These are phyloP conservation scores for Verasper variegatus DNA, from an alignment of 2,113 vertebrate species.

Conservation along the genomic window DNA sequence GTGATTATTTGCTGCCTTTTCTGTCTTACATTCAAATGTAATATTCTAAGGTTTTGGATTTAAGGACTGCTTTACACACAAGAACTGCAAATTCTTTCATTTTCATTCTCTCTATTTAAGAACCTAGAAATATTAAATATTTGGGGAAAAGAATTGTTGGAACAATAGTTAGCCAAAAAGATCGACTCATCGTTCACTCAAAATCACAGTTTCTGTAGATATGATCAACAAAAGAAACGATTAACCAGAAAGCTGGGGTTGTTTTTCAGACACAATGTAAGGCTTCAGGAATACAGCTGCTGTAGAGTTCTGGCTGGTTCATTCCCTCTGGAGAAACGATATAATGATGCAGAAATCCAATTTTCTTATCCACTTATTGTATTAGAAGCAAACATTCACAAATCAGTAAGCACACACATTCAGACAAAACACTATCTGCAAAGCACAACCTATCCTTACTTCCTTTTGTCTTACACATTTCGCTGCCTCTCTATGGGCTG, in stretches of 20 bases:
- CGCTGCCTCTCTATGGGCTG: slow-evolving; percentile 45
- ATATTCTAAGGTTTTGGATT: no score
- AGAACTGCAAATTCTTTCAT: not conserved
- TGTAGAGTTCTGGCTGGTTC: slow-evolving; percentile 8
- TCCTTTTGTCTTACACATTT: slow-evolving; percentile 67
- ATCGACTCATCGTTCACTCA: not conserved
- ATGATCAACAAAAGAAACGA: not conserved
- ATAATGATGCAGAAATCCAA: slow-evolving; percentile 53
- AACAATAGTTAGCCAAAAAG: not conserved
- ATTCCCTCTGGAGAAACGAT: slow-evolving; percentile 14
- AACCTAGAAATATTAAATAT: not conserved
- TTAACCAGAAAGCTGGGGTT: not conserved
- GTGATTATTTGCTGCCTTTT: no score
- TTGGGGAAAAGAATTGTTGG: no score
- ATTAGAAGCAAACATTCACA: slow-evolving; percentile 53
- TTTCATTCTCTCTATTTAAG: not conserved
- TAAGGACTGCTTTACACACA: not conserved
- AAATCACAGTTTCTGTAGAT: not conserved
- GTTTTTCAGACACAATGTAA: not conserved
- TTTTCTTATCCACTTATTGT: slow-evolving; percentile 60
- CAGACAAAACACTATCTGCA: slow-evolving; percentile 3
- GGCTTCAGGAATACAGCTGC: slow-evolving; percentile 25
- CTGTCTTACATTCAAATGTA: no score
- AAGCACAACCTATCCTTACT: slow-evolving; percentile 43
- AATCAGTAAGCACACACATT: slow-evolving; percentile 36